Base-by-base conservation (phyloP, 2,113 vertebrate genomes). In the Etheostoma spectabile region DNA sequence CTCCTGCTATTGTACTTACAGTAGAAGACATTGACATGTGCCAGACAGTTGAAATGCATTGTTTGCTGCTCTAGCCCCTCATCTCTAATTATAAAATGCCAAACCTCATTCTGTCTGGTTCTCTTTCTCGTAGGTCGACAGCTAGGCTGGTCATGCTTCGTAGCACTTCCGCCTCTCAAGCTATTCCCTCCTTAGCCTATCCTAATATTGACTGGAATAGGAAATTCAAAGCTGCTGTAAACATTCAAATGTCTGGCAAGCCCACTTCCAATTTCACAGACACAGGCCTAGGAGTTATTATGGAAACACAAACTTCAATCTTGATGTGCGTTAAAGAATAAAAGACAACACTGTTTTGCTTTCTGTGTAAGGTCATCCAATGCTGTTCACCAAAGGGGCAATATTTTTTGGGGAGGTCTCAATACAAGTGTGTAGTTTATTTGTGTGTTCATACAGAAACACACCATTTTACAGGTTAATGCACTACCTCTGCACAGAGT, bases 51-150 rank as follows among this genome's bases (percentile, higher is more conserved):
- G 83, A 89, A 86, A 77, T 72, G 70, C 77, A 86, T 89, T 90
- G 88, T 94, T 93, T 93, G 90, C 83, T 65, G 70, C 64, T 66
- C 42, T 52, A 67, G 82, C 88, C 78, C 79, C 55, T 93, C 88
- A 89, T 93, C 86, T 89, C 85, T 93, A 93, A 95, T 95, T 93
- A 95, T 91, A 87, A 93, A 93, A 92, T 79, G 90, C 88, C 91
- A 94, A 93, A 93, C 90, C 93, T 91, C 82, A 93, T 94, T 90
- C 82, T 86, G 80, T 80, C 86, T 91, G 77, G 27, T 79, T 75
- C 74, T 24, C 27, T 80, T 89, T 84, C 86, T 89, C 38, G 53
- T 89, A 83, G 79, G 80, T 84, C 73, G 88, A 86, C 89, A 89
- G 89, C 75, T 30, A 84, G 87, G 51, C 81, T 79, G 79, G 93